These are phyloP conservation scores for Lycaon pictus DNA, from an alignment of 2,113 vertebrate genomes.

Conservation along the genomic window DNA sequence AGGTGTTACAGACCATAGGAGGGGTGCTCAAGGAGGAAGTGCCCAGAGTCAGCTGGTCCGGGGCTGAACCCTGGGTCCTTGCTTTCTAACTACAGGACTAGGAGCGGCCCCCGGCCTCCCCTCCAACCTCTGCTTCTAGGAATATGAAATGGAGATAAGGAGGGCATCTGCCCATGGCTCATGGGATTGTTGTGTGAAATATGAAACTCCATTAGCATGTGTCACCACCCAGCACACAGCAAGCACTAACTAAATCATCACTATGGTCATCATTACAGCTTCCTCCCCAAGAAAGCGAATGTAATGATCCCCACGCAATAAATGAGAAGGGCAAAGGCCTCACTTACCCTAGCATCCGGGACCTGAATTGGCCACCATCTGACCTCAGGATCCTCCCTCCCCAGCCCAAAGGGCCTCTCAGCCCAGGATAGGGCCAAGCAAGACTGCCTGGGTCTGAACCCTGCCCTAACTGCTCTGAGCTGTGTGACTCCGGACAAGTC, in stretches of 20 bases:
- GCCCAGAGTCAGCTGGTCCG: not conserved
- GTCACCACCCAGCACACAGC: not conserved
- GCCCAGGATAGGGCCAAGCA: not conserved
- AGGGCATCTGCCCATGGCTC: not conserved
- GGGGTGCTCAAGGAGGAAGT: not conserved
- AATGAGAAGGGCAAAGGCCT: not conserved
- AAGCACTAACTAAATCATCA: not conserved
- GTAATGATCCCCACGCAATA: fast-evolving
- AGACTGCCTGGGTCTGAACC: not conserved
- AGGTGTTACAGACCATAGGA: fast-evolving
- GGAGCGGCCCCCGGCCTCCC: not conserved
- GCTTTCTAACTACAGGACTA: not conserved
- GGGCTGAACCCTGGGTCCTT: not conserved
- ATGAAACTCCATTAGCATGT: not conserved
- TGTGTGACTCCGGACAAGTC: not conserved
- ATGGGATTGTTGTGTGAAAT: not conserved
- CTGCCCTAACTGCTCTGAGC: not conserved
- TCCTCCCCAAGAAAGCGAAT: not conserved
- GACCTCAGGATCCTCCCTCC: not conserved
- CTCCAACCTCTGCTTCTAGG: not conserved
- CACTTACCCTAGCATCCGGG: not conserved
- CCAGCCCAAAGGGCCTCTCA: not conserved
- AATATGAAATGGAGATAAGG: not conserved
- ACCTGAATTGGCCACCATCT: not conserved
- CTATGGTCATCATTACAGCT: fast-evolving